Evolutionary conservation across 2,797 vertebrate genomes (phyloP).

Genomic region (Bufotes viridis): DNA sequence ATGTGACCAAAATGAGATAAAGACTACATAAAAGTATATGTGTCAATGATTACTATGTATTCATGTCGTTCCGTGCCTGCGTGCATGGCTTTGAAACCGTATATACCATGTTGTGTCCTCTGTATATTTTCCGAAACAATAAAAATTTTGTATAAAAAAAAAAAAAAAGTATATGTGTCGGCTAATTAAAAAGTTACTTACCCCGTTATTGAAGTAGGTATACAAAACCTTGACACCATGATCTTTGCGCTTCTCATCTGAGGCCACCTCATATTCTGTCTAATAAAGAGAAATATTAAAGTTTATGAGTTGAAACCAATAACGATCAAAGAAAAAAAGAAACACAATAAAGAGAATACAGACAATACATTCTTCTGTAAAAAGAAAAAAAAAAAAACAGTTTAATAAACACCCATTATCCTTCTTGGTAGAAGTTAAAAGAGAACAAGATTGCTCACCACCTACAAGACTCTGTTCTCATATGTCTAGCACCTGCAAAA

Average conservation of each 20-base stretch:
- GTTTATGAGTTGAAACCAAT: neutral
- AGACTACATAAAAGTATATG: neutral
- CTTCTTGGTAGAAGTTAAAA: slow-evolving; percentile 5
- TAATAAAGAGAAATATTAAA: slow-evolving; percentile 64
- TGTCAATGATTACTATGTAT: no score
- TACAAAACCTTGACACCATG: slow-evolving; percentile 84
- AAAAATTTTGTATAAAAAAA: no score
- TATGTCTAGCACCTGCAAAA: slow-evolving; percentile 18
- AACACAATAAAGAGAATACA: neutral
- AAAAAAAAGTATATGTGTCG: neutral
- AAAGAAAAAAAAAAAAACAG: neutral
- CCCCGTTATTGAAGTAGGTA: slow-evolving; percentile 88
- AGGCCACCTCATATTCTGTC: slow-evolving; percentile 88
- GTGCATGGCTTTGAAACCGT: no score
- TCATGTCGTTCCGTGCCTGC: no score
- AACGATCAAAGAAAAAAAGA: slow-evolving; percentile 2
- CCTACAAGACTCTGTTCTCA: slow-evolving; percentile 9
- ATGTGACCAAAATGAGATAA: neutral
- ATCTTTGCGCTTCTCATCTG: slow-evolving; percentile 86
- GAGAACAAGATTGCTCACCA: slow-evolving; percentile 8
- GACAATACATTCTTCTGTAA: neutral
- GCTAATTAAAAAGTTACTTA: slow-evolving; percentile 63
- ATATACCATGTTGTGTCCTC: no score
- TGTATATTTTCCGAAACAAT: no score
- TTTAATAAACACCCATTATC: neutral